Evolutionary conservation across 1,140 invertebrate genomes (phyloP), one percentile per base, ranked within the genome.

Genomic region (Solenopsis invicta): DNA sequence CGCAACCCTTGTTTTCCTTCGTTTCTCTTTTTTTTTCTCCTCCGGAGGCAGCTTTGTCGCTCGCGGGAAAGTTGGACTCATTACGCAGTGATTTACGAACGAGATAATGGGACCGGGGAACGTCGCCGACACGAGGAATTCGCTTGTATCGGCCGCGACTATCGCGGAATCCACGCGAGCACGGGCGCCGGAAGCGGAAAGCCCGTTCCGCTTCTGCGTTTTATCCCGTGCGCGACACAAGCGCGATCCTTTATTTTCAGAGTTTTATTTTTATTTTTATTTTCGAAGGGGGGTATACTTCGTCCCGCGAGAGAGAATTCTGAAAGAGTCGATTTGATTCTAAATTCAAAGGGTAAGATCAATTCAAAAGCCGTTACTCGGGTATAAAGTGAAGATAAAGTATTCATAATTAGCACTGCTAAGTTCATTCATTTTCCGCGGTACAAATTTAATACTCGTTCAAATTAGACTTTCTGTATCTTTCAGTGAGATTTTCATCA

Each of bases 81-180:
- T 80, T 80, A 80, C 61, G 61, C n/a, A 37, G 45, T 80, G 61
- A 80, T 80, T 80, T 80, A 67, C 61, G 45, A 29, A 52, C 61
- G 29, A 80, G 76, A 80, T 80, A 67, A 67, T 29, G 45, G 59
- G 41, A 16, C 24, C 24, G 18, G 29, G 24, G 24, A 12, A 56
- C 54, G n/a, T 69, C 34, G 52, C 8, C 61, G 75, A 77, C 75
- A 62, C 37, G 59, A n/a, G 18, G 48, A 67, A 80, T 66, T 62
- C 48, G 45, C 76, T 80, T 52, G 76, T 52, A 66, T 80, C 76
- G 29, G 59, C n/a, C 13, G 66, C 45, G 6, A 24, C 56, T 56
- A 62, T 64, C 56, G 21, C 24, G 56, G 8, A n/a, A n/a, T n/a
- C n/a, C n/a, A n/a, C n/a, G n/a, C n/a, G n/a, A 24, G 41, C 41